These are phyloP conservation scores for Scolopax mira DNA, from an alignment of 2,113 vertebrate genomes.

Conservation along the genomic window DNA sequence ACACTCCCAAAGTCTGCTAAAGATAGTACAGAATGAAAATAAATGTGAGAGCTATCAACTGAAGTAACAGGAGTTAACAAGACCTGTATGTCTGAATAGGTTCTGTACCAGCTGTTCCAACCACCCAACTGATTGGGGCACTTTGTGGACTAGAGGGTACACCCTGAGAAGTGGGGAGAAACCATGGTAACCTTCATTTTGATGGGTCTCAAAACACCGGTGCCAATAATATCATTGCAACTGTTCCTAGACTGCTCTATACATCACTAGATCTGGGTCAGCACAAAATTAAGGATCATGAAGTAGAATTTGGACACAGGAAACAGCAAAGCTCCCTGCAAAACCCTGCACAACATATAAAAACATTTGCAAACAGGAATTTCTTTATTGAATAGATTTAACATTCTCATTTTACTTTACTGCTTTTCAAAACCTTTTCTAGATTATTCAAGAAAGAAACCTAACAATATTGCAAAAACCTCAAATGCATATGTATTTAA, in stretches of 20 bases:
- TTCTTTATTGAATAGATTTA: background rate
- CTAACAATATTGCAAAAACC: background rate
- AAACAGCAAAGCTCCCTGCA: background rate
- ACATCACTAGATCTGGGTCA: background rate
- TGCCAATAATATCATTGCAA: background rate
- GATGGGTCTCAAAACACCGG: background rate
- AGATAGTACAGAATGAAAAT: constrained; percentile 22
- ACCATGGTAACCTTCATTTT: background rate
- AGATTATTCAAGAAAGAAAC: constrained; percentile 21
- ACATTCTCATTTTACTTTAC: background rate
- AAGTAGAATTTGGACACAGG: background rate
- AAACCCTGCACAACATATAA: background rate
- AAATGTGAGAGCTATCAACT: background rate
- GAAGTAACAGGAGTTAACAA: background rate
- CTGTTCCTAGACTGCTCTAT: background rate
- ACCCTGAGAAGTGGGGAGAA: background rate
- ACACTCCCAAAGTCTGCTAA: constrained; percentile 24
- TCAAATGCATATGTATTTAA: background rate
- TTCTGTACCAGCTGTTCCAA: background rate
- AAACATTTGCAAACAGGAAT: background rate
- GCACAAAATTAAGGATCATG: background rate
- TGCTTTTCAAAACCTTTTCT: background rate
- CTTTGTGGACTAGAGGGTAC: background rate
- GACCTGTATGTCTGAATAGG: background rate
- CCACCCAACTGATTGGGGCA: background rate